Conservation (phyloP, 2,888 invertebrate genomes). For the Coelinius sp. region DNA sequence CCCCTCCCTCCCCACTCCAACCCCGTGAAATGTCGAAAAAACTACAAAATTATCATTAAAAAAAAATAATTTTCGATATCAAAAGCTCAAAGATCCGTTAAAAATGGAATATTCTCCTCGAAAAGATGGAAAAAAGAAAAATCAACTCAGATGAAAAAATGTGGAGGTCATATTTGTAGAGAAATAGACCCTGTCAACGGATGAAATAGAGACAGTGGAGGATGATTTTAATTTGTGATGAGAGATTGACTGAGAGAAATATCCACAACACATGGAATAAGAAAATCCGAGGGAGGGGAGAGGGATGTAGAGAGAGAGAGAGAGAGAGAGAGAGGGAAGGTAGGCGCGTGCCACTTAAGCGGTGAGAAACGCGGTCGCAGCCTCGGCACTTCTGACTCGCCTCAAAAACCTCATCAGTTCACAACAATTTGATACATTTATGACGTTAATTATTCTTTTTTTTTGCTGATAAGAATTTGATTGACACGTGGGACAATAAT, state of each 20-base stretch:
- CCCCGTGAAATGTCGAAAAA: too few relatives aligned
- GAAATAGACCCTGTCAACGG: not conserved
- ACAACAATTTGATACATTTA: constrained; percentile 32
- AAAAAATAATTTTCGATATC: not conserved
- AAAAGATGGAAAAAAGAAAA: not conserved
- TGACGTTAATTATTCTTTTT: constrained; percentile 17
- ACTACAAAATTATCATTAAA: too few relatives aligned
- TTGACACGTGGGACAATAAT: not conserved
- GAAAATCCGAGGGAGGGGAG: constrained; percentile 29
- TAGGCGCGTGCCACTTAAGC: constrained; percentile 69
- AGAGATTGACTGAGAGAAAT: constrained; percentile 24
- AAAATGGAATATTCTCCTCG: not conserved
- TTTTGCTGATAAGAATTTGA: not conserved
- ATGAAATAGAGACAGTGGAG: not conserved
- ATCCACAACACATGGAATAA: not conserved
- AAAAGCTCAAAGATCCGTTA: not conserved
- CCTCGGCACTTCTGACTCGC: constrained; percentile 66
- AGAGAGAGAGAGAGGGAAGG: constrained; percentile 54
- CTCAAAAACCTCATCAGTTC: constrained; percentile 41
- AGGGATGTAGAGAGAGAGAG: constrained; percentile 24
- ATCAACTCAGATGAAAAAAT: too few relatives aligned
- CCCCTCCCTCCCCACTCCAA: too few relatives aligned
- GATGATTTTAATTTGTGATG: not conserved
- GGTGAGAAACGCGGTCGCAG: constrained; percentile 69
- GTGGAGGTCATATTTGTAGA: too few relatives aligned